Evolutionary conservation across 1,140 invertebrate species (phyloP), one percentile per base, ranked within the genome.

Genomic region (Paramacrobiotus metropolitanus): DNA sequence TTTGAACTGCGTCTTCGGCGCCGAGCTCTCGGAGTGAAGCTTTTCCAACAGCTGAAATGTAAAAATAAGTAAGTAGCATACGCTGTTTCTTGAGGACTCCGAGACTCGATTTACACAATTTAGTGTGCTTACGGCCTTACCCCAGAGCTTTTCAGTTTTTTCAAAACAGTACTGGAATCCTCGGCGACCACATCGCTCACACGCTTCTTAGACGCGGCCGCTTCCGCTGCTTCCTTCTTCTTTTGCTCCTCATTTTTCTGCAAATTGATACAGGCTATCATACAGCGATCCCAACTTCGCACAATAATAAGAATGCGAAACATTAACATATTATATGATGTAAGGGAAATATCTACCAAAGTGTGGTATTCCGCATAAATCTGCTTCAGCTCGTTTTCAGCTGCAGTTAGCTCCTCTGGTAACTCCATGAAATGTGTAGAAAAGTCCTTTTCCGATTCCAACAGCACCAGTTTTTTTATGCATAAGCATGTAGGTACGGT

Each of bases 1-100:
- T 24, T 55, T 55, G 48, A 20, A 55, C 24, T 55, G 48, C 24
- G 48, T 55, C 48, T 55, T 55, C 28, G 48, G 48, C 24, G 48
- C 24, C n/a, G n/a, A n/a, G 48, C 28, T 24, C 15, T 55, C 48
- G 48, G 15, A 9, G 15, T 28, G 15, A 15, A 55, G 15, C 24
- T 55, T 55, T 28, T 55, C 48, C 48, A 55, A 24, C 24, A 55
- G 4, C 48, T 55, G 48, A 15, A 24, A 55, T 20, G 48, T 9
- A 40, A n/a, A n/a, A 40, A 40, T n/a, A n/a, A n/a, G n/a, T n/a
- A n/a, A n/a, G n/a, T n/a, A n/a, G n/a, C n/a, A n/a, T n/a, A n/a
- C n/a, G n/a, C n/a, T n/a, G n/a, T n/a, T n/a, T n/a, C n/a, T n/a
- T n/a, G n/a, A n/a, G n/a, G n/a, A n/a, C n/a, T n/a, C n/a, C n/a